Evolutionary conservation across 1,140 invertebrate species (phyloP), one percentile per base, ranked within the genome.

Genomic region (Anadara kagoshimensis): DNA sequence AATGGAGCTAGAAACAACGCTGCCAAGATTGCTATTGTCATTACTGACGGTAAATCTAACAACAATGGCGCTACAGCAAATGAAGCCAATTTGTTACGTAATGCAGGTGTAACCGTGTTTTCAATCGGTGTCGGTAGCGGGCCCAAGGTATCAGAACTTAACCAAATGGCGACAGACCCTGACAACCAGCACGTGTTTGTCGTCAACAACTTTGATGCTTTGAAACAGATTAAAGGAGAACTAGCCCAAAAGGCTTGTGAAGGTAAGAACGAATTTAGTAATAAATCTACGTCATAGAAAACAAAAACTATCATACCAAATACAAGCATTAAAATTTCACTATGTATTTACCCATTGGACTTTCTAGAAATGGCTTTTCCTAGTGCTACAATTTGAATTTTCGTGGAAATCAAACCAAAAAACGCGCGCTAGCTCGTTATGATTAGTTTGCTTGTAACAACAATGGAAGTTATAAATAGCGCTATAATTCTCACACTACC

Each of bases 31-130:
- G 85, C 80, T n/a, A 81, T 87, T 14, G 76, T 88, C 12, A 62
- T 88, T 16, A 88, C 87, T 16, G 87, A 88, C 58, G 87, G 87
- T 45, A 75, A 72, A 58, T 88, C 87, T 0, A 78, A 80, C 58
- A 75, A 59, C 49, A 45, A 62, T 1, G 57, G 67, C 12, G 51
- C 64, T 12, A 83, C 83, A 16, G 71, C 75, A n/a, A 54, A 70
- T 24, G 83, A 82, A 41, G 83, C 83, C 16, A 64, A 79, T 62
- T 66, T 53, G 22, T 36, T 75, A 0, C 41, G 78, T 44, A 73
- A 81, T 24, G 47, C 73, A 7, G 82, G 84, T 11, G 76, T 86
- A 43, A 87, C 77, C 1, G 75, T 87, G 8, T 80, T 86, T 58
- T 78, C 83, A 29, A 76, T 87, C 45, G 86, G 86, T 41, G 79